Percentiles rank a stretch among this genome's conserved stretches.
Conservation (phyloP, 2,113 vertebrate species). For the Cyanoliseus patagonus region DNA sequence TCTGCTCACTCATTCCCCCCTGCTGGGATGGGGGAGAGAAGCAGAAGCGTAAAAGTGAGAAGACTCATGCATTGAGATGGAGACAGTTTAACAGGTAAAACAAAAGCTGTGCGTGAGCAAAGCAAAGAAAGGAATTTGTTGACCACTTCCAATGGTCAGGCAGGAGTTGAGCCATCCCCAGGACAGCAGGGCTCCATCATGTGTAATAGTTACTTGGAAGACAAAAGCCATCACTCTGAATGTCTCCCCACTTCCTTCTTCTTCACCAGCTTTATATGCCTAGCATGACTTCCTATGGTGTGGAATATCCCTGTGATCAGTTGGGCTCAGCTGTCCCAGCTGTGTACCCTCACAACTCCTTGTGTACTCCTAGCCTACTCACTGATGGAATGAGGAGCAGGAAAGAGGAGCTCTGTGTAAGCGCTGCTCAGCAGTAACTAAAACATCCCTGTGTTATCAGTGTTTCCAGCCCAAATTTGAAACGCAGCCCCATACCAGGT, state of each 20-base stretch:
- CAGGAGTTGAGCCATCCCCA: not conserved
- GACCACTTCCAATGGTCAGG: not conserved
- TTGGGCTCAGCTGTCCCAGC: not conserved
- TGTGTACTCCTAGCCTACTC: not conserved
- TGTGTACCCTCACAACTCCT: not conserved
- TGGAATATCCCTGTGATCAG: fast-evolving
- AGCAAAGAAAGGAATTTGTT: not conserved
- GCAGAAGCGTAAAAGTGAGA: not conserved
- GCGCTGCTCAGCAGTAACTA: not conserved
- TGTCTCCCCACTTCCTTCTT: not conserved
- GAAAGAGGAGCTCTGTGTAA: not conserved
- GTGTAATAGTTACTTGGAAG: not conserved
- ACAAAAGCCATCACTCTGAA: not conserved
- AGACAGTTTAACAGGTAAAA: not conserved
- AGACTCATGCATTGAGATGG: not conserved
- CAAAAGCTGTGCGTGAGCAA: not conserved
- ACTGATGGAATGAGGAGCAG: not conserved
- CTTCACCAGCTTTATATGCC: not conserved
- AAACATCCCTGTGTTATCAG: not conserved
- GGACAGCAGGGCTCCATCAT: not conserved
- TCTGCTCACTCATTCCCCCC: not conserved
- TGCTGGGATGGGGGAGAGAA: not conserved
- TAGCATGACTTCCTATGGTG: not conserved
- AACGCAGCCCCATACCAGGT: not conserved
- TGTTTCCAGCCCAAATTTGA: not conserved